Evolutionary conservation across 2,888 invertebrate genomes (phyloP).

Genomic region (Cerastis leucographa): DNA sequence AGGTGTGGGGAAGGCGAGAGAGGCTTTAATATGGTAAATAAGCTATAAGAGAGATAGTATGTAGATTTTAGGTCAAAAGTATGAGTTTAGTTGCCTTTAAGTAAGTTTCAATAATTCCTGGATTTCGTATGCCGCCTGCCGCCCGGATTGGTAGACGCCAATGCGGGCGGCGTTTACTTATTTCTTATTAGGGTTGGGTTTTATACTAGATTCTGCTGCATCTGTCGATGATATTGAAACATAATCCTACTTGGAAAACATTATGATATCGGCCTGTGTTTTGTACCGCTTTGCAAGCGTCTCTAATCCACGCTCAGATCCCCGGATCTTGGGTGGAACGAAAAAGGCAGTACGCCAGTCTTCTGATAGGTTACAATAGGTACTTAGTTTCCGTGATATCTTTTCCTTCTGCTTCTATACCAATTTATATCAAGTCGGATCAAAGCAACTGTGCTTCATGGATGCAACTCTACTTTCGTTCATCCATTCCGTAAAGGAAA

Average conservation of each 20-base stretch:
- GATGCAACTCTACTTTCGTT: background rate
- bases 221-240: background rate
- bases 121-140: background rate
- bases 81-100: background rate
- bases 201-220: background rate
- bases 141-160: background rate
- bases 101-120: background rate
- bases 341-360: background rate
- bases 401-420: background rate
- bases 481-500: background rate
- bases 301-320: background rate
- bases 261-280: background rate
- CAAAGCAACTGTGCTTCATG: background rate
- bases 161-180: background rate
- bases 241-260: background rate
- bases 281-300: background rate
- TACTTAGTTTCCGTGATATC: background rate
- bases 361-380: background rate
- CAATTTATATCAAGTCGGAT: background rate
- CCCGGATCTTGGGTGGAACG: background rate
- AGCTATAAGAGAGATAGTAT: background rate
- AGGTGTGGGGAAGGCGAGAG: slow-evolving; percentile 6
- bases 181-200: background rate
- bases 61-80: background rate
- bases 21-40: slow-evolving; percentile 1